These are phyloP conservation scores for Hippocampus kuda DNA, from an alignment of 2,797 vertebrate genomes.

Conservation along the genomic window DNA sequence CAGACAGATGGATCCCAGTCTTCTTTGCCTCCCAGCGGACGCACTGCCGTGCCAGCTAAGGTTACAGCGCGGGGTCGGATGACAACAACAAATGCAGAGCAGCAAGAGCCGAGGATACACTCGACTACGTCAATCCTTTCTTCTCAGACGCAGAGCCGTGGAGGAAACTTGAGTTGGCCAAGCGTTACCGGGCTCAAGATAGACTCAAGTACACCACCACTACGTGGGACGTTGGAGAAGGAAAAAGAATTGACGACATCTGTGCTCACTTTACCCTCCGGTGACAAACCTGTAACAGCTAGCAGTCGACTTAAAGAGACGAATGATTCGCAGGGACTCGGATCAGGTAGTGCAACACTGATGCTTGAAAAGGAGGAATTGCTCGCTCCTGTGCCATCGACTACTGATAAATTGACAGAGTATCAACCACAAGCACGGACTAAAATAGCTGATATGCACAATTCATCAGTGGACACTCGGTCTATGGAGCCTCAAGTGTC, in stretches of 20 bases:
- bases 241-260: conserved; percentile 29
- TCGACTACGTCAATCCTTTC: conserved; percentile 24
- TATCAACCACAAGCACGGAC: conserved; percentile 51
- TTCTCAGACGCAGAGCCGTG: conserved; percentile 36
- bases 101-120: conserved; percentile 24
- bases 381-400: conserved; percentile 24
- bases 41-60: conserved; percentile 53
- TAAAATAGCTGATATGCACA: conserved; percentile 3
- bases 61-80: conserved; percentile 21
- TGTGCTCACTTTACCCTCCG: conserved; percentile 26
- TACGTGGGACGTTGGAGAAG: conserved; percentile 23
- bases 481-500: conserved; percentile 26
- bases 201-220: conserved; percentile 33
- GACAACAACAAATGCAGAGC: conserved; percentile 22
- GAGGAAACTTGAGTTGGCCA: conserved; percentile 27
- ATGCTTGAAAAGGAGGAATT: conserved; percentile 22
- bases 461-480: conserved; percentile 14
- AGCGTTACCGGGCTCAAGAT: conserved; percentile 42
- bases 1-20: conserved; percentile 35
- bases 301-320: conserved; percentile 15
- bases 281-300: conserved; percentile 9
- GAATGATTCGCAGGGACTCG: conserved; percentile 38
- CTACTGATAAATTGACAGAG: conserved; percentile 40
- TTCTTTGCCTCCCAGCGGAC: conserved; percentile 41
- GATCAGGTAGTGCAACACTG: conserved; percentile 43